Evolutionary conservation across 2,888 invertebrate genomes (phyloP), one percentile per base, ranked within the genome.

Genomic region (Plutella xylostella): DNA sequence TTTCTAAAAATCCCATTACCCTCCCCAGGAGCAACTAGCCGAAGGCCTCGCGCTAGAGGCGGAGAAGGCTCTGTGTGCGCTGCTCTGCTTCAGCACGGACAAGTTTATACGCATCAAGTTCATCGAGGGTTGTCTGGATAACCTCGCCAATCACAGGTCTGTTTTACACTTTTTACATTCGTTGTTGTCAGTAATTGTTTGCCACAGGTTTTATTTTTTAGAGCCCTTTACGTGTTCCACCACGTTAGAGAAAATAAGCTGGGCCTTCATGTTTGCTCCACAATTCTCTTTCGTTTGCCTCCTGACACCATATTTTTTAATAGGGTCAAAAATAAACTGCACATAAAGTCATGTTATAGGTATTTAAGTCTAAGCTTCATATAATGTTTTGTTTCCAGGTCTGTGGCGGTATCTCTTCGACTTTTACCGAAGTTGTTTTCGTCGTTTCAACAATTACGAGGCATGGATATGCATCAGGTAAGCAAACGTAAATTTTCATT

Each of bases 11-110:
- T n/a, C n/a, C n/a, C n/a, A n/a, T n/a, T n/a, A n/a, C n/a, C n/a
- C n/a, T n/a, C 31, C 31, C 9, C 69, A 93, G 92, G 89, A 90
- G 47, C 92, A 92, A 65, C 76, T 97, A 4, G 94, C 96, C 0
- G 97, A 97, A 75, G 95, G 96, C 1, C 74, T 97, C 43, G 95
- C 94, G 0, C 71, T 93, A n/a, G 97, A 97, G 76, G 96, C 96
- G 1, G 97, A 97, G 69, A 97, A 97, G 61, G 94, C 94, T 2
- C 80, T 97, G 0, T 94, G 94, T 57, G 94, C 94, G 55, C 78
- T 97, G 19, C 85, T 97, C 1, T 96, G 96, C 65, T 96, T 93
- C 63, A 95, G 93, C 60, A 93, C 94, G 2, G 96, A 97, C 69
- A 91, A 93, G 54, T 87, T 92, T 50, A 93, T 97, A 52, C 87